phyloP scores from a whole-genome alignment of 2,797 vertebrate species.

The Poeciliopsis infans region DNA sequence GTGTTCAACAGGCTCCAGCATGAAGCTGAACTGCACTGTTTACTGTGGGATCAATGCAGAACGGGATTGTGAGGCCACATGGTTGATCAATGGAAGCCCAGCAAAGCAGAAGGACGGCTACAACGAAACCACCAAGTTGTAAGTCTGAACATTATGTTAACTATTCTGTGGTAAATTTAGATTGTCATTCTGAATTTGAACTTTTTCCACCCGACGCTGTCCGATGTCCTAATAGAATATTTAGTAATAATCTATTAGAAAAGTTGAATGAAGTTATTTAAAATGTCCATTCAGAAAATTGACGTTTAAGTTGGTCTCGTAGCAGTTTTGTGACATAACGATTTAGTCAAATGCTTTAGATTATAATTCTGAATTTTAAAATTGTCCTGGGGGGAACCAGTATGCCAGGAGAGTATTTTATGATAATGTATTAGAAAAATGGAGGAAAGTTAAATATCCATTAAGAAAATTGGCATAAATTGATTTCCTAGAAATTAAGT shows the following conservation, averaged over 20 bases:
- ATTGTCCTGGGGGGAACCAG: background rate
- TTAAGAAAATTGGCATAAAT: background rate
- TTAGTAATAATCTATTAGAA: background rate
- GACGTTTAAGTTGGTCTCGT: background rate
- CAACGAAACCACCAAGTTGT: background rate
- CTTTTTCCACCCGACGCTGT: background rate
- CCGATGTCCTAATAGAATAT: background rate
- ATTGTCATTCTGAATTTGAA: background rate
- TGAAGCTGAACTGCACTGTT: slow-evolving; percentile 70
- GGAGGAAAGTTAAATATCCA: background rate
- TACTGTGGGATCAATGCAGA: slow-evolving; percentile 65
- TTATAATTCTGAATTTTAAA: background rate
- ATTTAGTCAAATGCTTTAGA: background rate
- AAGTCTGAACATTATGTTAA: background rate
- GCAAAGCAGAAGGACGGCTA: background rate
- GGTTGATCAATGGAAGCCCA: slow-evolving; percentile 41
- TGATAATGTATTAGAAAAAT: background rate
- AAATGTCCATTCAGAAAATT: background rate
- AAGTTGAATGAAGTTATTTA: background rate
- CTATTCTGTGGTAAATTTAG: background rate
- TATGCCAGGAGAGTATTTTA: no score
- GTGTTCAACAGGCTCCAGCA: slow-evolving; percentile 57
- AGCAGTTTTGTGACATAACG: no score
- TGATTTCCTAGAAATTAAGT: background rate
- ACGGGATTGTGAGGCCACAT: background rate